These are phyloP conservation scores for Lithophane leautieri DNA, from an alignment of 2,888 invertebrate species.

Conservation along the genomic window DNA sequence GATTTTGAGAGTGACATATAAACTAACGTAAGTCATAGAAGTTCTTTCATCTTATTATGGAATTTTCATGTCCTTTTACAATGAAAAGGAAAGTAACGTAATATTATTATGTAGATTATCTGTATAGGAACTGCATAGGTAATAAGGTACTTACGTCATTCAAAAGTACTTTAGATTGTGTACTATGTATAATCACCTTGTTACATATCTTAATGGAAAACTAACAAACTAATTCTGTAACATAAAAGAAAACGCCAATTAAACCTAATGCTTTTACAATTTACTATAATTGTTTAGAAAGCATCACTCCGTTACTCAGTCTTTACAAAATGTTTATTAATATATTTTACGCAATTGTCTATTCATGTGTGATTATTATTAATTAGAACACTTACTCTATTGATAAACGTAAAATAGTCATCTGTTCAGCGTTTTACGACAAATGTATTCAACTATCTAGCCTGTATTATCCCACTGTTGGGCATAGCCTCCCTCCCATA, in stretches of 20 bases:
- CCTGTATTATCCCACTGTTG: background rate
- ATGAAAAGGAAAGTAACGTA: background rate
- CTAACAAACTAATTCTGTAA: background rate
- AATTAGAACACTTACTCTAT: background rate
- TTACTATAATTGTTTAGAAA: background rate
- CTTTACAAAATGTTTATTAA: background rate
- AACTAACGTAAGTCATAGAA: slow-evolving; percentile 8
- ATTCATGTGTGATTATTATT: background rate
- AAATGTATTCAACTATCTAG: no score
- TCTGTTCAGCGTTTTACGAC: background rate
- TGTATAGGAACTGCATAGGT: background rate
- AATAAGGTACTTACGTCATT: background rate
- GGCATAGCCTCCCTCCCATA: background rate
- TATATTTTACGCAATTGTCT: background rate
- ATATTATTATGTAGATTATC: background rate
- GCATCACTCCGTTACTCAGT: background rate
- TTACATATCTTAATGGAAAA: background rate
- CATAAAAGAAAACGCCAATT: background rate
- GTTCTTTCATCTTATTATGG: slow-evolving; percentile 14
- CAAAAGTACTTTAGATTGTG: background rate
- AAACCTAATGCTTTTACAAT: background rate
- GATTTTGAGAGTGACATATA: slow-evolving; percentile 10
- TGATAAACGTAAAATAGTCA: background rate
- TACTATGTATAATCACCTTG: background rate
- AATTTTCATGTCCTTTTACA: background rate